A percentile compares a stretch with the other conserved stretches of the same genome.
Conservation (phyloP, 2,888 invertebrate species). For the Saturnia japonica region DNA sequence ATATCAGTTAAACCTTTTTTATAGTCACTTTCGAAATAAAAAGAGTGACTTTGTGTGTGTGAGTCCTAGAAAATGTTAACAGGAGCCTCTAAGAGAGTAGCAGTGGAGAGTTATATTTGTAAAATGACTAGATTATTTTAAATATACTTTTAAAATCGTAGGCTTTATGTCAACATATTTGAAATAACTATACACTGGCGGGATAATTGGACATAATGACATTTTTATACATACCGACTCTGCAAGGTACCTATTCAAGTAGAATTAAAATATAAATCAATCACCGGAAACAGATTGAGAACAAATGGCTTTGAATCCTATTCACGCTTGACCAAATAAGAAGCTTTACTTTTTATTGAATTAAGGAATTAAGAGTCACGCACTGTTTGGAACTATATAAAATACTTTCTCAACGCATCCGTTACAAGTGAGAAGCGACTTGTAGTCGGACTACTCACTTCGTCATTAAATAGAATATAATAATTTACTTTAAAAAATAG, state of each 20-base stretch:
- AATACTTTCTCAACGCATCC: conserved; percentile 42
- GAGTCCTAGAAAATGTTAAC: no score
- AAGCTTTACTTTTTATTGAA: conserved; percentile 80
- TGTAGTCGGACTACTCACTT: conserved; percentile 81
- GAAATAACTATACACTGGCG: not conserved
- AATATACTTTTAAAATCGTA: not conserved
- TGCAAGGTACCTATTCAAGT: not conserved
- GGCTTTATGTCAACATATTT: not conserved
- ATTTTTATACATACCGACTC: not conserved
- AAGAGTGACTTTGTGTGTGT: no score
- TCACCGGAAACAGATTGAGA: conserved; percentile 64
- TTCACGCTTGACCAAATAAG: conserved; percentile 75
- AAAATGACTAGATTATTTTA: no score
- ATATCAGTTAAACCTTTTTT: no score
- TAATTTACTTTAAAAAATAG: conserved; percentile 29
- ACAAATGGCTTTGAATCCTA: conserved; percentile 51
- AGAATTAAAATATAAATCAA: conserved; percentile 35
- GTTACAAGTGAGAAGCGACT: conserved; percentile 81
- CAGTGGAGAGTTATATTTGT: no score
- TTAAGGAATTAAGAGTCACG: conserved; percentile 80
- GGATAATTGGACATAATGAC: not conserved
- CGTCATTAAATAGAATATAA: conserved; percentile 54
- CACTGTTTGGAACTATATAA: conserved; percentile 71
- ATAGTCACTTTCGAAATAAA: no score
- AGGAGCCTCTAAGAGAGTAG: no score